phyloP scores from a whole-genome alignment of 2,113 vertebrate species.

The Chroicocephalus ridibundus region DNA sequence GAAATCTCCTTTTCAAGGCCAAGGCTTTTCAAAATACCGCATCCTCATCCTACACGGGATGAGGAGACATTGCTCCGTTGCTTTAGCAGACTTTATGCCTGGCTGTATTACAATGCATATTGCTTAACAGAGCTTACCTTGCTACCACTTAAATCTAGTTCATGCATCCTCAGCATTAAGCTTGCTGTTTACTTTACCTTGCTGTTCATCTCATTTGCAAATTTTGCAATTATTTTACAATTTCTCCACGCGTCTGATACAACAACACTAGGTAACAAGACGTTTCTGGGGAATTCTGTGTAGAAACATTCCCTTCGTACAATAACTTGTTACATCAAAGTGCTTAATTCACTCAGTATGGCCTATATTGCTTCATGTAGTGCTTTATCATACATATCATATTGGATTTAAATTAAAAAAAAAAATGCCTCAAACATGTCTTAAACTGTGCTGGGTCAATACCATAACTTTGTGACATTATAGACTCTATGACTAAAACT shows the following conservation, averaged over 20 bases:
- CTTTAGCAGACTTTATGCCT: neutral
- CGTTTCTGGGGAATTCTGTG: neutral
- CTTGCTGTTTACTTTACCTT: neutral
- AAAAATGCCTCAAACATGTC: neutral
- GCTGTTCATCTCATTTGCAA: neutral
- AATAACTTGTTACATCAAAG: neutral
- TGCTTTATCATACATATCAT: neutral
- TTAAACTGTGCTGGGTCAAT: neutral
- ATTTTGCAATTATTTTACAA: neutral
- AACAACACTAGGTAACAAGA: neutral
- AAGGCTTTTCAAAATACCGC: neutral
- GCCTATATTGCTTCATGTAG: neutral
- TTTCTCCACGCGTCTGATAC: neutral
- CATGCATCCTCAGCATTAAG: neutral
- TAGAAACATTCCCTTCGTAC: neutral
- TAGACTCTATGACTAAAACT: neutral
- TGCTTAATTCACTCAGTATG: neutral
- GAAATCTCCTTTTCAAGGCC: neutral
- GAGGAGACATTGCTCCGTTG: fast-evolving
- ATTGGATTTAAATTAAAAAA: neutral
- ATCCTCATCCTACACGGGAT: neutral
- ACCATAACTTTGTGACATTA: neutral
- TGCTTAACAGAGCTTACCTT: neutral
- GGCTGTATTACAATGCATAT: neutral
- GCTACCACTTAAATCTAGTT: neutral